Conservation (phyloP, 1,140 invertebrate species). For the Cotesia chilonis region DNA sequence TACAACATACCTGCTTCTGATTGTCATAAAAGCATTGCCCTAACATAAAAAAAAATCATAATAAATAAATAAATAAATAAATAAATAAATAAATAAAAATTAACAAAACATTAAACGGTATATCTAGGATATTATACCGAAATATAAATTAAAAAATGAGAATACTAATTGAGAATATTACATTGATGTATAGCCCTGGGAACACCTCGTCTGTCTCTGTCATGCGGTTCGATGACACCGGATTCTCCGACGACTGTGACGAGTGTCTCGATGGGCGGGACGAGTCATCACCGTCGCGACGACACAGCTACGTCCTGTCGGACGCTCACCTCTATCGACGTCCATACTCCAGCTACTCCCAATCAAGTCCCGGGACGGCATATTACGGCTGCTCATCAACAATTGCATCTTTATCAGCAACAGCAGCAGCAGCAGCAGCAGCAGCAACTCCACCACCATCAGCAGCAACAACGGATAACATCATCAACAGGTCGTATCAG, state of each 20-base stretch:
- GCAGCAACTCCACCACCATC: conserved; percentile 39
- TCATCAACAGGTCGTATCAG: conserved; percentile 67
- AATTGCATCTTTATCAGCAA: conserved; percentile 56
- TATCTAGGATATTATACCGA: neutral
- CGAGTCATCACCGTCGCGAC: conserved; percentile 63
- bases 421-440: conserved; percentile 45
- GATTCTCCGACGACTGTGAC: conserved; percentile 68
- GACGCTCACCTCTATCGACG: conserved; percentile 67
- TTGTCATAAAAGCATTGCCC: conserved; percentile 23
- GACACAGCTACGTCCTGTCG: conserved; percentile 67
- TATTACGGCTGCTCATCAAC: conserved; percentile 57
- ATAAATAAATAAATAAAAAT: neutral
- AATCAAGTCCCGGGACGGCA: conserved; percentile 58
- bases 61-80: neutral
- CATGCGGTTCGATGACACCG: conserved; percentile 72
- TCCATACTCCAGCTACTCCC: conserved; percentile 65
- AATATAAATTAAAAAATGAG: neutral
- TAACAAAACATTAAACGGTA: neutral
- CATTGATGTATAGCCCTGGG: conserved; percentile 57
- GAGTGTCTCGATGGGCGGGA: conserved; percentile 65
- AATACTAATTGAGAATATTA: neutral
- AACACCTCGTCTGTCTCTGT: conserved; percentile 68
- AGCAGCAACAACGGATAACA: conserved; percentile 53
- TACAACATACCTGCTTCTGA: conserved; percentile 26
- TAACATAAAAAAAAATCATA: neutral